Conservation (phyloP, 1,140 invertebrate species). For the Calliphora vicina region DNA sequence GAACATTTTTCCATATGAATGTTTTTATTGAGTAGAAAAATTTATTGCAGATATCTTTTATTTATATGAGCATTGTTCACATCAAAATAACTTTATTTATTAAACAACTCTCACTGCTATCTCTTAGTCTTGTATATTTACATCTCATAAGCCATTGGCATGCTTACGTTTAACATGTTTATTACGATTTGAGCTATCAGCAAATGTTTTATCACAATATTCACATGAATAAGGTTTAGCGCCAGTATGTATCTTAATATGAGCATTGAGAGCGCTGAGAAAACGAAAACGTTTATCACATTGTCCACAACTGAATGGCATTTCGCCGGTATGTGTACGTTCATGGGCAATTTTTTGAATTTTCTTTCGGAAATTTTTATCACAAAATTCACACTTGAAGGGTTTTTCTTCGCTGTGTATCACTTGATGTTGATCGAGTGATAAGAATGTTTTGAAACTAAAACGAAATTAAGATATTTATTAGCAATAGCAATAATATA, state of each 20-base stretch:
- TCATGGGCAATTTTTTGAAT: constrained; percentile 26
- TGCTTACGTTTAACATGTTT: constrained; percentile 37
- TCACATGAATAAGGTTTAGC: constrained; percentile 16
- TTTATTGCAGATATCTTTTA: no score
- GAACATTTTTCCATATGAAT: not conserved
- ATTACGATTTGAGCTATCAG: constrained; percentile 33
- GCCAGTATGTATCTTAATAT: constrained; percentile 33
- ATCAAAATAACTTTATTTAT: not conserved
- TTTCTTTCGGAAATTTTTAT: constrained; percentile 38
- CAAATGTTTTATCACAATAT: constrained; percentile 28
- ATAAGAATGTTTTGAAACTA: constrained; percentile 37
- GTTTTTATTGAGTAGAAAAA: not conserved
- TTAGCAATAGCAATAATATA: not conserved
- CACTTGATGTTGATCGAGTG: constrained; percentile 28
- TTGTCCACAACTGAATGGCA: constrained; percentile 29
- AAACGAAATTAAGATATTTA: not conserved
- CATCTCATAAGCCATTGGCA: not conserved
- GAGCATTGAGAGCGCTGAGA: constrained; percentile 31
- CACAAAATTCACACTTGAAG: constrained; percentile 34
- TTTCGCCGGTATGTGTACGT: constrained; percentile 39
- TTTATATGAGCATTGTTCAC: not conserved
- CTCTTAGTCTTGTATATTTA: not conserved
- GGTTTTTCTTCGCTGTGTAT: constrained; percentile 32
- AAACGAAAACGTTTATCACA: constrained; percentile 37
- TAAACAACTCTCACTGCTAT: not conserved